A percentile compares a stretch with the other conserved stretches of the same genome.
These are phyloP conservation scores for Mus spretus DNA, from an alignment of 2,797 vertebrate genomes.

Conservation along the genomic window DNA sequence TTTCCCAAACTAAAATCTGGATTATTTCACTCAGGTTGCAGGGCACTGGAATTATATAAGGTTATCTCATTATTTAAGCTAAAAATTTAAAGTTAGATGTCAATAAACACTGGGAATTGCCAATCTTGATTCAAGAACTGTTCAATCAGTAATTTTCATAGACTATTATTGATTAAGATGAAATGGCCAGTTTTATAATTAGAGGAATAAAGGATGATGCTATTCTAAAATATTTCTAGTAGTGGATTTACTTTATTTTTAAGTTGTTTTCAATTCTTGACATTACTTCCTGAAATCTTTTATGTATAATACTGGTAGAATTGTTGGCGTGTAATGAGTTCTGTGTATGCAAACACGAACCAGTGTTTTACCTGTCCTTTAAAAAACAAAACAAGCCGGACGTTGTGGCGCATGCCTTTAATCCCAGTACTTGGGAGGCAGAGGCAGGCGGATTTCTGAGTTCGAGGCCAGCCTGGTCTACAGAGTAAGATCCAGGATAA, in stretches of 20 bases:
- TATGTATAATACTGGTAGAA: conserved; percentile 70
- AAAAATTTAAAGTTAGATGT: conserved; percentile 21
- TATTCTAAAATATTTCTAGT: conserved; percentile 64
- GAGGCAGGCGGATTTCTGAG: no score
- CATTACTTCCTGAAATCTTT: conserved; percentile 62
- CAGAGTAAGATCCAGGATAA: no score
- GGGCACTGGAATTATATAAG: background rate
- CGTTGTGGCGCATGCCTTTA: no score
- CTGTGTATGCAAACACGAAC: conserved; percentile 55
- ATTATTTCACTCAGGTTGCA: conserved; percentile 6
- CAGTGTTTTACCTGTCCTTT: conserved; percentile 58
- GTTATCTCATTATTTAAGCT: conserved; percentile 10
- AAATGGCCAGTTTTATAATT: background rate
- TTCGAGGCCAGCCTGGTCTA: no score
- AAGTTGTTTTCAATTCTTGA: conserved; percentile 56
- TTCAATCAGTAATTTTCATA: background rate
- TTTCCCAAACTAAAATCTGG: background rate
- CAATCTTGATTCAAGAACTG: background rate
- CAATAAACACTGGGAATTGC: background rate
- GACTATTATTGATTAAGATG: conserved; percentile 42
- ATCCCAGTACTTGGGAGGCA: no score
- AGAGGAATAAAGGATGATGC: conserved; percentile 50
- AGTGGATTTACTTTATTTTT: conserved; percentile 55
- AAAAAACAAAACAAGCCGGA: background rate
- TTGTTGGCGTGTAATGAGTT: conserved; percentile 77